phyloP scores from a whole-genome alignment of 2,888 invertebrate species.

The Coenonympha arcania region DNA sequence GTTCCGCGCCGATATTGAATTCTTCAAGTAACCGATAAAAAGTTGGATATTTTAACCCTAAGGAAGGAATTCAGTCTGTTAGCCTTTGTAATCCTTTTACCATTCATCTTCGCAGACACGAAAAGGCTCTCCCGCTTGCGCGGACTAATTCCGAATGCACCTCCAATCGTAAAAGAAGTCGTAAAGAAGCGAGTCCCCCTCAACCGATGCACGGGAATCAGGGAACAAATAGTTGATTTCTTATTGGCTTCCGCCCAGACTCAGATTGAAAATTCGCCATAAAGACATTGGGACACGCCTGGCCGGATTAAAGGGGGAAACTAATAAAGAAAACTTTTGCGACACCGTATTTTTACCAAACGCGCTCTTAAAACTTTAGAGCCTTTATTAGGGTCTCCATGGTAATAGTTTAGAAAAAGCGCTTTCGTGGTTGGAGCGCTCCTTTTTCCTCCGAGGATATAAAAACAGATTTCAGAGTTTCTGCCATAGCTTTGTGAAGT shows the following conservation, averaged over 20 bases:
- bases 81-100: conserved; percentile 69
- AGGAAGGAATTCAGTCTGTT: conserved; percentile 40
- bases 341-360: conserved; percentile 73
- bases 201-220: conserved; percentile 69
- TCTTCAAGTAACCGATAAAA: conserved; percentile 34
- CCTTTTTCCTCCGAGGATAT: conserved; percentile 42
- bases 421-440: conserved; percentile 36
- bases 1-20: conserved; percentile 13
- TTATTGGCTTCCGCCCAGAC: conserved; percentile 72
- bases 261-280: conserved; percentile 74
- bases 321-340: conserved; percentile 74
- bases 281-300: conserved; percentile 73
- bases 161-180: conserved; percentile 74
- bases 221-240: conserved; percentile 73
- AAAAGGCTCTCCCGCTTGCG: conserved; percentile 65
- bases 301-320: conserved; percentile 71
- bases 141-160: conserved; percentile 72
- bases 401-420: conserved; percentile 56
- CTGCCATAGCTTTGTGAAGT: conserved; percentile 40
- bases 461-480: conserved; percentile 44
- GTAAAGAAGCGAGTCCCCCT: conserved; percentile 70
- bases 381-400: conserved; percentile 62
- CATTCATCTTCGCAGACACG: conserved; percentile 67
- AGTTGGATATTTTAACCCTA: conserved; percentile 34
- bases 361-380: conserved; percentile 64